These are phyloP conservation scores for Microctonus aethiopoides DNA, from an alignment of 2,888 invertebrate species.

Conservation along the genomic window DNA sequence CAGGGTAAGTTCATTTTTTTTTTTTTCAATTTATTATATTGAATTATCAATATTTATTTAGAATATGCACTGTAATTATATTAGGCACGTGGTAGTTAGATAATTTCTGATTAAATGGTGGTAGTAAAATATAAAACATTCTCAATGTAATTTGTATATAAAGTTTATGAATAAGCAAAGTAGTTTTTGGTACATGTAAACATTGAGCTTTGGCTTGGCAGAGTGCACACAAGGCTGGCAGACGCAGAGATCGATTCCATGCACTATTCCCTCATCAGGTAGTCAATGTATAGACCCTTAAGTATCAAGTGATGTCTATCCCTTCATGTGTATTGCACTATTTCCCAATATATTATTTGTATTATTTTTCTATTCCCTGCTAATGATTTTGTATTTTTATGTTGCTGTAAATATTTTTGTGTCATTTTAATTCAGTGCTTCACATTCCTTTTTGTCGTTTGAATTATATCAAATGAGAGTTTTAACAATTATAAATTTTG, in stretches of 20 bases:
- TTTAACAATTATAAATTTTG: constrained; percentile 23
- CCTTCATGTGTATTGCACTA: no score
- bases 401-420: neutral
- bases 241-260: constrained; percentile 60
- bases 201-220: constrained; percentile 48
- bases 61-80: neutral
- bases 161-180: neutral
- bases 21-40: neutral
- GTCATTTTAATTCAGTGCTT: neutral
- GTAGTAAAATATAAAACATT: neutral
- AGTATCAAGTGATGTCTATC: constrained; percentile 46
- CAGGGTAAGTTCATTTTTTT: constrained; percentile 69
- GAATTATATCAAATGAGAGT: neutral
- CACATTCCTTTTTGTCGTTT: neutral
- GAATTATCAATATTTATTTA: neutral
- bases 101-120: neutral
- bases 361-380: constrained; percentile 33
- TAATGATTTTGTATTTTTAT: constrained; percentile 17
- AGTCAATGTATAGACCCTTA: constrained; percentile 41
- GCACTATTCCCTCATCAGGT: constrained; percentile 59
- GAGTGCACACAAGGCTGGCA: constrained; percentile 53
- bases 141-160: neutral
- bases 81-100: neutral
- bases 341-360: constrained; percentile 45
- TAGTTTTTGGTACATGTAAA: constrained; percentile 11